Conservation (phyloP, 2,888 invertebrate genomes). For the Ectobius pallidus region DNA sequence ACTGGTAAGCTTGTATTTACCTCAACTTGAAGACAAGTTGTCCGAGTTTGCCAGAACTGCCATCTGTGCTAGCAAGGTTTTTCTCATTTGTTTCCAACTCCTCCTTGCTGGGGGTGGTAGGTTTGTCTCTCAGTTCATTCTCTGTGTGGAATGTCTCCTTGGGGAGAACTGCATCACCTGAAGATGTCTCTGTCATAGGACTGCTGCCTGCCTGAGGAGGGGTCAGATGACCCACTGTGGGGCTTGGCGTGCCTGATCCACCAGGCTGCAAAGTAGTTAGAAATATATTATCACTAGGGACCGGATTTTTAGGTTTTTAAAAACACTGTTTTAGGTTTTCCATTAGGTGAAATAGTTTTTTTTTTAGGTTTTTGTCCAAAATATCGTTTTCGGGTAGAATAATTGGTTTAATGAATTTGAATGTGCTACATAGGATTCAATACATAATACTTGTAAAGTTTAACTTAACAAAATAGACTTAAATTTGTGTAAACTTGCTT, state of each 20-base stretch:
- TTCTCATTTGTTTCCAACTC: constrained; percentile 65
- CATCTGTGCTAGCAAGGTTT: constrained; percentile 57
- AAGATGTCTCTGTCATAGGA: constrained; percentile 49
- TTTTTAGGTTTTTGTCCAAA: too few species aligned
- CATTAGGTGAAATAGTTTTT: too few species aligned
- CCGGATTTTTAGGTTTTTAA: too few species aligned
- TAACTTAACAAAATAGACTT: too few species aligned
- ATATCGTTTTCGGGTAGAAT: too few species aligned
- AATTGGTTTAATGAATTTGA: too few species aligned
- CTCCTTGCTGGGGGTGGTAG: constrained; percentile 59
- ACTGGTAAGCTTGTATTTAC: too few species aligned
- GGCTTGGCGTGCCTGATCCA: constrained; percentile 54
- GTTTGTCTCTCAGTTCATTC: constrained; percentile 48
- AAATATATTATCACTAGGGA: not conserved
- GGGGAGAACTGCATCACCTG: constrained; percentile 35
- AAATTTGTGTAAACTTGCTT: too few species aligned
- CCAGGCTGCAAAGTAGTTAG: constrained; percentile 30
- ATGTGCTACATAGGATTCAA: too few species aligned
- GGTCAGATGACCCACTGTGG: constrained; percentile 53
- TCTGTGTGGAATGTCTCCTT: constrained; percentile 45
- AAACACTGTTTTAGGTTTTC: too few species aligned
- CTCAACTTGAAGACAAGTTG: constrained; percentile 87
- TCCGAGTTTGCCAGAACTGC: constrained; percentile 74
- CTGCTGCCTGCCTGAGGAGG: constrained; percentile 49
- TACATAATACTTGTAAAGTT: too few species aligned